These are phyloP conservation scores for Ormyrus pomaceus DNA, from an alignment of 2,888 invertebrate species.

Conservation along the genomic window DNA sequence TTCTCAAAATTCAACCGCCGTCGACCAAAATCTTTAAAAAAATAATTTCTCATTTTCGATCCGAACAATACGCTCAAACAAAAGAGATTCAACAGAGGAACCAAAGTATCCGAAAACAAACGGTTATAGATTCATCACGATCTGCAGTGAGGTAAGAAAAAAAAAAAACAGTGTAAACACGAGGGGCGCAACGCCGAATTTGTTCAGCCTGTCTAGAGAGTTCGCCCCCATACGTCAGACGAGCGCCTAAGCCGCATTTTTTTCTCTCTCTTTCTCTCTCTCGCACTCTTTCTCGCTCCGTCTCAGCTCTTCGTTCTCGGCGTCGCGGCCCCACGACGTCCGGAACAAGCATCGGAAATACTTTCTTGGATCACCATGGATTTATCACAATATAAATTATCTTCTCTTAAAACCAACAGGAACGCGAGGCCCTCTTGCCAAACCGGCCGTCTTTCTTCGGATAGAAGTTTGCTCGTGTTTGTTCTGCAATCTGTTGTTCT, in stretches of 20 bases:
- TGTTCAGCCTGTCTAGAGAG: slow-evolving; percentile 49
- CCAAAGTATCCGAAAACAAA: slow-evolving; percentile 1
- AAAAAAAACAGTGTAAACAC: slow-evolving; percentile 33
- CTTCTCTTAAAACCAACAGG: slow-evolving; percentile 61
- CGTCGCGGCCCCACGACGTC: slow-evolving; percentile 41
- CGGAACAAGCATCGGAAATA: slow-evolving; percentile 69
- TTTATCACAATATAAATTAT: slow-evolving; percentile 74
- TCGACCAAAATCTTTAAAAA: neutral
- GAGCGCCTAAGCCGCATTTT: slow-evolving; percentile 36
- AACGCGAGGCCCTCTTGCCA: slow-evolving; percentile 61
- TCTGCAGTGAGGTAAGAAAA: slow-evolving; percentile 3
- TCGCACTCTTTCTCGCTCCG: slow-evolving; percentile 14
- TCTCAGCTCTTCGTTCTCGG: slow-evolving; percentile 25
- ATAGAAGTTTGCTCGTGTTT: slow-evolving; percentile 19
- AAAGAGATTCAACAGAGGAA: neutral
- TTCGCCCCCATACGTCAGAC: slow-evolving; percentile 30
- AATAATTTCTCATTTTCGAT: neutral
- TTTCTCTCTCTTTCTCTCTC: slow-evolving; percentile 46
- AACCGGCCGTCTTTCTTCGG: slow-evolving; percentile 31
- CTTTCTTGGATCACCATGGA: slow-evolving; percentile 75
- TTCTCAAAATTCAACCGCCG: neutral
- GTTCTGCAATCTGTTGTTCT: slow-evolving; percentile 1
- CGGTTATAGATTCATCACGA: slow-evolving; percentile 16
- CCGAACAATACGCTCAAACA: neutral
- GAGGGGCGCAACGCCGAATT: slow-evolving; percentile 46